These are phyloP conservation scores for Agonopterix subpropinquella DNA, from an alignment of 2,888 invertebrate species.

Conservation along the genomic window DNA sequence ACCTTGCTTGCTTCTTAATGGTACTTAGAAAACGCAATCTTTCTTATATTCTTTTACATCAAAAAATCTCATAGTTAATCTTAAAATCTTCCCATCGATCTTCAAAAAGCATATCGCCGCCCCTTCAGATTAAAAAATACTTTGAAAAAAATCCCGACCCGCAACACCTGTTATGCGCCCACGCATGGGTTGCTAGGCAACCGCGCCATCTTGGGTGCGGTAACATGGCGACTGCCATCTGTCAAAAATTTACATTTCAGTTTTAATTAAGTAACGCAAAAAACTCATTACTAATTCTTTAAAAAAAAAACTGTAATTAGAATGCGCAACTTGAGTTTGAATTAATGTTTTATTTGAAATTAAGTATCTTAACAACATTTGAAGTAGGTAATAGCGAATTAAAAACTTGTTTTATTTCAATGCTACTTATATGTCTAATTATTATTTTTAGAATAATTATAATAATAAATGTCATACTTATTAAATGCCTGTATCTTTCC, in stretches of 20 bases:
- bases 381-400: background rate
- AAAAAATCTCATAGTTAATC: background rate
- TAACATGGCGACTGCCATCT: constrained; percentile 57
- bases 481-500: no score
- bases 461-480: no score
- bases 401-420: background rate
- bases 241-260: constrained; percentile 59
- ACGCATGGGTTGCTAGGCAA: constrained; percentile 56
- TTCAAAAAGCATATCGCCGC: constrained; percentile 56
- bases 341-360: no score
- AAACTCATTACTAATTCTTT: background rate
- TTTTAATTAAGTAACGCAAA: constrained; percentile 20
- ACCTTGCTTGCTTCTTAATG: background rate
- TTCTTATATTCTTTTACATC: constrained; percentile 1
- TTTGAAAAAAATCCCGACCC: constrained; percentile 23
- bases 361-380: background rate
- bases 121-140: constrained; percentile 27
- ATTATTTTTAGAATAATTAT: no score
- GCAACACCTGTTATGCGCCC: constrained; percentile 64
- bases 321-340: constrained; percentile 8
- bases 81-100: constrained; percentile 43
- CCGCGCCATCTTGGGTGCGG: constrained; percentile 44
- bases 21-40: background rate
- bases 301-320: constrained; percentile 8
- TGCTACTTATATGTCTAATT: no score